Conservation (phyloP, 2,797 vertebrate species). For the Paedocypris micromegethes region DNA sequence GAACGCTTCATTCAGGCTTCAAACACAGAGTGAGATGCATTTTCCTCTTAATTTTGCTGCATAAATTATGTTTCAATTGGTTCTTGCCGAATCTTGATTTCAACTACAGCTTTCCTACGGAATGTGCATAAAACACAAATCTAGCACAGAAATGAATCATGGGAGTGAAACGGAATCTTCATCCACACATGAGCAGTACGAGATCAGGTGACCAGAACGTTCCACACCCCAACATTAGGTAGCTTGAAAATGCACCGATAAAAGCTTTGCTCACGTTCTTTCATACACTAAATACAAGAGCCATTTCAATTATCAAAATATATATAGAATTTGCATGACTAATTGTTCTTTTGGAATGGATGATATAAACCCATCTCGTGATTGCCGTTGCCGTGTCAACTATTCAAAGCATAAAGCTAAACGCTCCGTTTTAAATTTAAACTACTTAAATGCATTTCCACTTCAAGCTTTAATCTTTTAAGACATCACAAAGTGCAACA, state of each 20-base stretch:
- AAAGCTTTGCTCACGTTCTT: slow-evolving; percentile 23
- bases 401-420: slow-evolving; percentile 14
- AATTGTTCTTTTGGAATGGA: slow-evolving; percentile 12
- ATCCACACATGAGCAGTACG: not conserved
- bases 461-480: slow-evolving; percentile 9
- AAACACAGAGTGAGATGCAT: slow-evolving; percentile 5
- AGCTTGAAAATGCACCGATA: slow-evolving; percentile 22
- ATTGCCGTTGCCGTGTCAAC: slow-evolving; percentile 18
- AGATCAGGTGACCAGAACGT: not conserved
- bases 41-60: not conserved
- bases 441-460: slow-evolving; percentile 19
- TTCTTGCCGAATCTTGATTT: slow-evolving; percentile 1
- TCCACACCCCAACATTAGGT: slow-evolving; percentile 9
- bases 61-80: slow-evolving; percentile 7
- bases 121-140: slow-evolving; percentile 15
- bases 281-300: slow-evolving; percentile 17
- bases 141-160: slow-evolving; percentile 11
- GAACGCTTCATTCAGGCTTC: slow-evolving; percentile 17
- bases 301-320: slow-evolving; percentile 34
- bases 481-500: slow-evolving; percentile 28
- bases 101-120: slow-evolving; percentile 10
- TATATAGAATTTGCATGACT: slow-evolving; percentile 18
- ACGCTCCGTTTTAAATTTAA: not conserved
- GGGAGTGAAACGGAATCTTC: not conserved
- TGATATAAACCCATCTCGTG: slow-evolving; percentile 11